phyloP scores from a whole-genome alignment of 1,140 invertebrate genomes.

The Drosophila simulans region DNA sequence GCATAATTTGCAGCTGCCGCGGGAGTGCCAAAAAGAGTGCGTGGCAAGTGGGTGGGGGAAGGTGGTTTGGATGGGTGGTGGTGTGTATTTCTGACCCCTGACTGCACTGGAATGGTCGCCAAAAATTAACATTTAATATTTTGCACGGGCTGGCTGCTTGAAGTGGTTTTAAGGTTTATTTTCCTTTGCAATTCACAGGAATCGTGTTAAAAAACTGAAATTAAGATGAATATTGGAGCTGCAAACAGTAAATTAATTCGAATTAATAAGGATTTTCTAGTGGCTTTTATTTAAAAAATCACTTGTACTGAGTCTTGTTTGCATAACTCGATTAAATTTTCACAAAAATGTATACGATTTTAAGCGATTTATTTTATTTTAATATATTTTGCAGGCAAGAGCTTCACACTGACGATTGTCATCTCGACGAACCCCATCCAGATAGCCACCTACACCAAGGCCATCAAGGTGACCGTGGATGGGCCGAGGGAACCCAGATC shows the following conservation, averaged over 20 bases:
- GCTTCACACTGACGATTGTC: constrained; percentile 98
- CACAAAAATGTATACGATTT: too few relatives aligned
- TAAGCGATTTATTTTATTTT: too few relatives aligned
- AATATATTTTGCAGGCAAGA: constrained; percentile 91
- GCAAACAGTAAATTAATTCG: too few relatives aligned
- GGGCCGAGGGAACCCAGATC: constrained; percentile 97
- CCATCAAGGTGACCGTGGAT: constrained; percentile 99
- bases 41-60: neutral
- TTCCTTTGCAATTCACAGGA: too few relatives aligned
- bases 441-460: constrained; percentile 96
- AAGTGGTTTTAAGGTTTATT: too few relatives aligned
- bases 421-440: constrained; percentile 96
- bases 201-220: too few relatives aligned
- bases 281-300: too few relatives aligned
- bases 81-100: neutral
- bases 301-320: too few relatives aligned
- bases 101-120: constrained; percentile 15
- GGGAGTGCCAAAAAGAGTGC: constrained; percentile 10
- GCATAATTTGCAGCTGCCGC: constrained; percentile 39
- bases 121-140: constrained; percentile 10
- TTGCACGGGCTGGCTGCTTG: too few relatives aligned
- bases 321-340: too few relatives aligned
- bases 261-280: too few relatives aligned
- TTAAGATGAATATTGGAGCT: too few relatives aligned
- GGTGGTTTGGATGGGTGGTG: neutral